Evolutionary conservation across 2,888 invertebrate genomes (phyloP), one percentile per base, ranked within the genome.

Genomic region (Calliscelio sp.): DNA sequence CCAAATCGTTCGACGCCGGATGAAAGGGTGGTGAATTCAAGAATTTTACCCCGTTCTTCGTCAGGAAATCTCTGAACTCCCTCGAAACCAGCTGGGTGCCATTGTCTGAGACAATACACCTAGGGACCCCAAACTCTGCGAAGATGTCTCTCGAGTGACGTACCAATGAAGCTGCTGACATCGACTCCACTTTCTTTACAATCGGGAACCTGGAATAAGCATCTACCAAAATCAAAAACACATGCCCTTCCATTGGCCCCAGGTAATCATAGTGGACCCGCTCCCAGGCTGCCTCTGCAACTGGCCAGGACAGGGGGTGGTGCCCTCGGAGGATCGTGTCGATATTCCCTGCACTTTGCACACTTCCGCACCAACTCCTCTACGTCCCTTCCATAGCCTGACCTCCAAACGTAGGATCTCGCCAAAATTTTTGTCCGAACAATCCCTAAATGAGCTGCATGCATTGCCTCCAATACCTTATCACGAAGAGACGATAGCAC

Each of bases 181-280:
- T 77, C 2, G 77, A 77, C 11, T 55, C 14, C 10, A 77, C 66
- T 6, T 6, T 1, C 24, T 77, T 66, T 0, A 66, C 18, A 18
- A 77, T 32, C 6, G 77, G 65, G 22, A 77, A 65, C 8, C 59
- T 24, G 6, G 77, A 53, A n/a, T 20, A 65, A 3, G 65, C 57
- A 22, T 65, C 77, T 6, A 77, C 24, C 28, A 77, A 22, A 2
- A 77, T 20, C 11, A 77, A 22, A 20, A 55, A 77, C 11, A n/a
- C 20, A 16, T 46, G 55, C 0, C 66, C 66, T 1, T 77, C 35
- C 25, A 66, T 38, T 8, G 77, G 77, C 0, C 77, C 65, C 1
- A n/a, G 6, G n/a, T 77, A 77, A 24, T 77, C 65, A 3, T 25
- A 57, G 35, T 77, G 55, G 1, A 77, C 49, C 32, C 66, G 44